phyloP scores from a whole-genome alignment of 2,113 vertebrate species.

The Seriola dumerili region DNA sequence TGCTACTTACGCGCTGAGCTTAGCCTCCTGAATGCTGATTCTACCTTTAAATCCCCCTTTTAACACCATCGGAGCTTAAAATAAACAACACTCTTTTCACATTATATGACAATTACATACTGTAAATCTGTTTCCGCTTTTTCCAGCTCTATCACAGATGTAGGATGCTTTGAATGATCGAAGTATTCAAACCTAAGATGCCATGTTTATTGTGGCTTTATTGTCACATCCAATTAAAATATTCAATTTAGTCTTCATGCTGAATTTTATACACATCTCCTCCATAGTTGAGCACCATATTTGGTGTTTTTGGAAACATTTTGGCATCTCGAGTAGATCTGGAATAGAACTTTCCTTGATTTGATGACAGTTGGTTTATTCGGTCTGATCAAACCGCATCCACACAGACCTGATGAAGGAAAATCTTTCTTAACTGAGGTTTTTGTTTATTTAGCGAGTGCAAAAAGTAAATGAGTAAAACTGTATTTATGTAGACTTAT shows the following conservation, averaged over 20 bases:
- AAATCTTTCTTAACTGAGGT: no score
- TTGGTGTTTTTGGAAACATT: neutral
- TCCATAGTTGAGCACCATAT: neutral
- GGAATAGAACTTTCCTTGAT: no score
- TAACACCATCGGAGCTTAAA: neutral
- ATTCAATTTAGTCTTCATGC: neutral
- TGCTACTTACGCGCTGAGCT: neutral
- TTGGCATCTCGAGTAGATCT: neutral
- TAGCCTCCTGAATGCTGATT: neutral
- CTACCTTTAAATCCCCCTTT: neutral
- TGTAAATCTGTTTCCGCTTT: neutral
- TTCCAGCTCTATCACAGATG: neutral
- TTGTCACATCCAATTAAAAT: neutral
- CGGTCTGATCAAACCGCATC: no score
- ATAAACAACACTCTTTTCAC: neutral
- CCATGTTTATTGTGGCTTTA: neutral
- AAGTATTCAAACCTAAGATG: neutral
- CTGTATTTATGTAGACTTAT: no score
- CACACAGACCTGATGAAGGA: no score
- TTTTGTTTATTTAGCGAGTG: no score
- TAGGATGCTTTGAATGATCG: neutral
- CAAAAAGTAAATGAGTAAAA: no score
- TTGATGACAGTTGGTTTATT: neutral
- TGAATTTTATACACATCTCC: neutral
- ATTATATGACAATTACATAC: neutral